Base-by-base conservation (phyloP, 2,888 invertebrate genomes). In the Drosophila helvetica region DNA sequence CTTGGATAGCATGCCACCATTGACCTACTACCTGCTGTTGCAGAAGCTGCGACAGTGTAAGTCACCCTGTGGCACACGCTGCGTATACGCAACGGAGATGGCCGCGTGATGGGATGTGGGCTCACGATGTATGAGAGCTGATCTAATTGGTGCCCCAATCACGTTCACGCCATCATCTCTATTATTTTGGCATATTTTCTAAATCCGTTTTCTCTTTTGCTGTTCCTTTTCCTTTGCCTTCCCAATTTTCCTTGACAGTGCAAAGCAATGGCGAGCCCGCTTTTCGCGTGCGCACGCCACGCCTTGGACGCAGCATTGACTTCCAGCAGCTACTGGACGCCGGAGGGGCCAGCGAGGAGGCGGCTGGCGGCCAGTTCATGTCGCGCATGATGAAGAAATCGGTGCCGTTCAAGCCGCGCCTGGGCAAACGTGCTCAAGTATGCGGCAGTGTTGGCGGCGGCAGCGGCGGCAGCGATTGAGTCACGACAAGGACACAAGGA, bases 221-320 rank as follows among this genome's bases (percentile, higher is more conserved):
- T 27, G 18, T 17, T 45, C 7, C 8, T 17, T 46, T 45, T 7
- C 8, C 17, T 46, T 27, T 27, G 30, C 51, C 19, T 51, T 27
- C 3, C 3, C 10, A 0, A 30, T n/a, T 46, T 46, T 56, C 57
- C 47, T 33, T 12, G 3, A 7, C 68, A 91, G 91, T 91, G 71
- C 91, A 91, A 80, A 87, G 75, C 70, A 83, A 57, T 47, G 80
- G 78, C 48, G 91, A 91, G 68, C 90, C 83, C 52, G 70, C 76
- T 42, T 78, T 85, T 77, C 89, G 90, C 79, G 83, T 89, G 86
- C 90, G 90, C 64, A 93, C 92, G 60, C 93, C 93, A 69, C 92
- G 93, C 77, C 90, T 93, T 67, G 93, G 93, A 50, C 91, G 93
- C 74, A 93, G 93, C 82, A 88, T 91, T 77, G 91, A 91, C 83